Evolutionary conservation across 2,797 vertebrate species (phyloP).

Genomic region (Naso thynnoides): DNA sequence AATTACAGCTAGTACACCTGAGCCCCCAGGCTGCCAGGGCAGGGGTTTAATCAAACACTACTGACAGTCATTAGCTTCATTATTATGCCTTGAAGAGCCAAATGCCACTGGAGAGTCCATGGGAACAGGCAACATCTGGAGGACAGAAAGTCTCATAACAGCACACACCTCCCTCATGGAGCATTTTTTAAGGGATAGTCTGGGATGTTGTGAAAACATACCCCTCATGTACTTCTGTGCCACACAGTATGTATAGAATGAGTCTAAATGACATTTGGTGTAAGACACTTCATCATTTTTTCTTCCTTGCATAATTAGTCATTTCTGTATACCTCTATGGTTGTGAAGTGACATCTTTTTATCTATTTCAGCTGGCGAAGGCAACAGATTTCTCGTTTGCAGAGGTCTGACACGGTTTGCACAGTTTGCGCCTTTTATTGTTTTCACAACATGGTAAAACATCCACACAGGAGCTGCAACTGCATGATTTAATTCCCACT

Average conservation of each 20-base stretch:
- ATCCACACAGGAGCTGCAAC: conserved; percentile 24
- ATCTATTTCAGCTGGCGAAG: conserved; percentile 43
- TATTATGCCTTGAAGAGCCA: conserved; percentile 65
- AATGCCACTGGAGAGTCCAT: conserved; percentile 56
- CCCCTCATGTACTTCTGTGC: background rate
- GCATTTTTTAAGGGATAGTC: conserved; percentile 1
- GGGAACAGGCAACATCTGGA: conserved; percentile 47
- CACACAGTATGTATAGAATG: background rate
- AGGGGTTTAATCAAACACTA: conserved; percentile 78
- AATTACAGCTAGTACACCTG: conserved; percentile 82
- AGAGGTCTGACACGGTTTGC: conserved; percentile 30
- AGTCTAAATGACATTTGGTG: conserved; percentile 17
- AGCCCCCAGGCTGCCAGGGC: conserved; percentile 63
- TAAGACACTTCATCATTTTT: background rate
- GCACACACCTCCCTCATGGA: background rate
- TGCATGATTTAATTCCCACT: conserved; percentile 55
- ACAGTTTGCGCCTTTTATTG: conserved; percentile 41
- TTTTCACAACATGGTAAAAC: conserved; percentile 47
- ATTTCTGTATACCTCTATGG: conserved; percentile 16
- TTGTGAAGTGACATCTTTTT: conserved; percentile 47
- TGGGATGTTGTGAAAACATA: background rate
- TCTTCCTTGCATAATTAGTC: conserved; percentile 40
- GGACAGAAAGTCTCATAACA: conserved; percentile 20
- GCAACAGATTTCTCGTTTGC: conserved; percentile 21
- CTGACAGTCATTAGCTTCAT: conserved; percentile 80